Conservation (phyloP, 2,113 vertebrate species). For the Psettodes erumei region DNA sequence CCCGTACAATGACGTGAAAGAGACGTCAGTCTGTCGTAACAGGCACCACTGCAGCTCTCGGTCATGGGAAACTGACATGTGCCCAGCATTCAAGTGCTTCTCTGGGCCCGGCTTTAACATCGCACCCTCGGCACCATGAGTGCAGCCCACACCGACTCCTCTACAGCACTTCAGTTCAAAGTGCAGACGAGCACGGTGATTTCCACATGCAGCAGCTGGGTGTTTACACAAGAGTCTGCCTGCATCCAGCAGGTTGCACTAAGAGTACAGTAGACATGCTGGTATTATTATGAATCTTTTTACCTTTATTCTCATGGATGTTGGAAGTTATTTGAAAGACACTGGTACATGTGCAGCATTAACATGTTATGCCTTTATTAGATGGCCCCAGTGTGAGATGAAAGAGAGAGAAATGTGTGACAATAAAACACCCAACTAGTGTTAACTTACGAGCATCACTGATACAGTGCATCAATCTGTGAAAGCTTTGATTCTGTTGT, state of each 20-base stretch:
- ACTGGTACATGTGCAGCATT: neutral
- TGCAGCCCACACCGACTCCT: neutral
- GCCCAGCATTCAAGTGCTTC: slow-evolving; percentile 48
- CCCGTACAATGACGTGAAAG: slow-evolving; percentile 55
- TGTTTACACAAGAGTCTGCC: slow-evolving; percentile 19
- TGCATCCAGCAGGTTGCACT: neutral
- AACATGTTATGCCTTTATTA: too few species aligned
- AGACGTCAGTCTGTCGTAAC: slow-evolving; percentile 57
- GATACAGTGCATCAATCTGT: neutral
- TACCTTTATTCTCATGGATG: neutral
- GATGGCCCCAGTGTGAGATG: neutral
- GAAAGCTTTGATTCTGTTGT: neutral
- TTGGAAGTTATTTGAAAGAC: neutral
- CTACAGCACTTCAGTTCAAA: slow-evolving; percentile 11
- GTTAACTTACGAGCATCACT: neutral
- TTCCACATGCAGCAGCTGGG: slow-evolving; percentile 3
- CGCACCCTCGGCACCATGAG: slow-evolving; percentile 23
- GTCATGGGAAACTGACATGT: slow-evolving; percentile 57
- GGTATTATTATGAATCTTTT: neutral
- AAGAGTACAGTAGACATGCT: neutral
- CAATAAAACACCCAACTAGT: neutral
- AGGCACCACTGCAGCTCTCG: slow-evolving; percentile 46
- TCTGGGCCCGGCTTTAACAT: slow-evolving; percentile 25
- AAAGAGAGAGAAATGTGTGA: neutral
- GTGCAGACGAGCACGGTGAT: slow-evolving; percentile 8